Evolutionary conservation across 1,140 invertebrate species (phyloP), one percentile per base, ranked within the genome.

Genomic region (Lethocerus indicus): DNA sequence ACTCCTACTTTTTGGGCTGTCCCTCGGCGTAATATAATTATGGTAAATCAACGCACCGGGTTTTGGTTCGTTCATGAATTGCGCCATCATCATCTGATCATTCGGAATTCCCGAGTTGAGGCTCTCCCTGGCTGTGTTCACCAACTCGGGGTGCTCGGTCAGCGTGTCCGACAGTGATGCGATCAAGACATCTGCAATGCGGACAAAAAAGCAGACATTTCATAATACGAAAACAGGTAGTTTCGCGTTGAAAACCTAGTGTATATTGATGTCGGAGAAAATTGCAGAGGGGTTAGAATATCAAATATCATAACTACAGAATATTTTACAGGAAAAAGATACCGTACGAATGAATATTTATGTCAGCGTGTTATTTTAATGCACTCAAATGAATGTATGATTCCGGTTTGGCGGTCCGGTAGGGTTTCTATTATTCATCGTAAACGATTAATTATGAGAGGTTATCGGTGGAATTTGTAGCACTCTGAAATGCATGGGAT

Each of bases 131-230:
- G 72, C 68, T 40, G 64, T 61, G 20, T 69, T 65, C 54, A 75
- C 60, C 13, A 80, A 58, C 57, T 79, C 76, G 1, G 76, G 77
- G 57, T 79, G 75, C 52, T 81, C 78, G 20, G 67, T 71, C 49
- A 82, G 62, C 0, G 78, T 79, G 57, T 82, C 80, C 0, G 77
- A 73, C 40, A 83, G 60, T 0, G 80, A 75, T n/a, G 73, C 74
- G 25, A 81, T 75, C 58, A 83, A 64, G 16, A 81, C 72, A 58
- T 80, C 79, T 82, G 57, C 20, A 71, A 65, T 44, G 49, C 53
- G 58, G 54, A 44, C 13, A 44, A 13, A 44, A 3, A 16, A 13
- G 9, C 9, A 26, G n/a, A 40, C 25, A 18, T 23, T 5, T 7
- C 16, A 12, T 18, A 44, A 12, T 21, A 7, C 24, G 7, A 23